A percentile compares a stretch with the other conserved stretches of the same genome.
phyloP scores from a whole-genome alignment of 2,797 vertebrate species.

The Oreortyx pictus region DNA sequence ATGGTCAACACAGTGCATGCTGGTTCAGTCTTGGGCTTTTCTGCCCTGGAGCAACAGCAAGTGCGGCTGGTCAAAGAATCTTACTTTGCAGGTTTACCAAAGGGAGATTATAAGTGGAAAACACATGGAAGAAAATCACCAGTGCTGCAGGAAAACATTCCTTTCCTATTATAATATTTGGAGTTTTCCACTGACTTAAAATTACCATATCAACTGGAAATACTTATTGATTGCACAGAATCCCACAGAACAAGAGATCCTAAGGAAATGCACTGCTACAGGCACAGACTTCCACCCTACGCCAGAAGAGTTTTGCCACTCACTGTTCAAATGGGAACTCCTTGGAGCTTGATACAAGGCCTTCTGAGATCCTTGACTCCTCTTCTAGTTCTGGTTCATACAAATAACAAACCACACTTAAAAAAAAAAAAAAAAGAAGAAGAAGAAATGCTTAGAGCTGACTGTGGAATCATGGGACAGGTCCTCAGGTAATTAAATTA shows the following conservation, averaged over 20 bases:
- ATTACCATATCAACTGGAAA: not conserved
- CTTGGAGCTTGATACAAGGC: not conserved
- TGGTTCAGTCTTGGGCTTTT: not conserved
- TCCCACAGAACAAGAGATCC: not conserved
- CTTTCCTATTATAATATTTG: not conserved
- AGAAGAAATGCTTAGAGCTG: not conserved
- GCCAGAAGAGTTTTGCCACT: not conserved
- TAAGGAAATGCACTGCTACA: not conserved
- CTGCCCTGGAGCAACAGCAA: not conserved
- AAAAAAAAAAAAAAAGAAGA: not conserved
- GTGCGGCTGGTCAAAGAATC: not conserved
- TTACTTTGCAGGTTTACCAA: not conserved
- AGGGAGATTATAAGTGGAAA: not conserved
- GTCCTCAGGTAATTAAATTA: not conserved
- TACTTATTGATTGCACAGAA: not conserved
- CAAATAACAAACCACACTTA: not conserved
- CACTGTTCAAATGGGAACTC: not conserved
- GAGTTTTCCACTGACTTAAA: not conserved
- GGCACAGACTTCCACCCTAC: not conserved
- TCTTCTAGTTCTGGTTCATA: not conserved
- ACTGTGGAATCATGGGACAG: not conserved
- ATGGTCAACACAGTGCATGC: rapidly evolving
- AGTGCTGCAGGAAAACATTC: not conserved
- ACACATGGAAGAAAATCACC: not conserved
- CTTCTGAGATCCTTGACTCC: not conserved